Evolutionary conservation across 92 coral and sea anemone species (phyloP), one percentile per base, ranked within the genome.

Genomic region (Chrysogorgia sp.): DNA sequence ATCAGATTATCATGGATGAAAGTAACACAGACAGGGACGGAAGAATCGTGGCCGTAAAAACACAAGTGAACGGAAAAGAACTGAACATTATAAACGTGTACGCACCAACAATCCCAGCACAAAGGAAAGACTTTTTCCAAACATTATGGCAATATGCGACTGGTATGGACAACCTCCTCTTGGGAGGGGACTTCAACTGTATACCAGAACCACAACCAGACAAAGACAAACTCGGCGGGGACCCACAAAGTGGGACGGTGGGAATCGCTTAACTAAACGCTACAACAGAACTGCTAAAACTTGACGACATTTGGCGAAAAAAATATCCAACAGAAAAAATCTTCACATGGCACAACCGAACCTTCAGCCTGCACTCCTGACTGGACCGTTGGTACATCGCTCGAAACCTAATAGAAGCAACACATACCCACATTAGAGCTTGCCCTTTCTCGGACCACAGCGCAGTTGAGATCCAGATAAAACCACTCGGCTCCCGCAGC

Each of bases 171-270:
- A 58, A 43, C 0, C 0, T 74, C 1, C 14, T 81, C 3, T 10
- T 72, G 0, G 85, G 62, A 2, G 86, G 89, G 0, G 78, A 81
- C 58, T 85, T 85, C 31, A 85, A 80, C 34, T 85, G 82, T 33
- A 26, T 60, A 1, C 82, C 79, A 6, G 85, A 85, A 15, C 0
- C 0, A 0, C 17, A 8, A 17, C 43, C 43, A 5, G 58, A 21
- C 0, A 14, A 15, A 0, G 81, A 83, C 37, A 77, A 87, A 15
- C 40, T 58, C 10, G 90, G 90, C 15, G 84, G 85, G 0, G 31
- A 55, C 19, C 23, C 9, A 5, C 0, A 0, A 0, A 23, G 32
- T 32, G 80, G 80, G 13, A 28, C 13, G 17, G 20, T 17, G 23
- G 80, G 80, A 10, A 74, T 55, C 12, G 0, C 30, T 1, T 40